phyloP scores from a whole-genome alignment of 2,797 vertebrate genomes.

The Myotis vivesi region DNA sequence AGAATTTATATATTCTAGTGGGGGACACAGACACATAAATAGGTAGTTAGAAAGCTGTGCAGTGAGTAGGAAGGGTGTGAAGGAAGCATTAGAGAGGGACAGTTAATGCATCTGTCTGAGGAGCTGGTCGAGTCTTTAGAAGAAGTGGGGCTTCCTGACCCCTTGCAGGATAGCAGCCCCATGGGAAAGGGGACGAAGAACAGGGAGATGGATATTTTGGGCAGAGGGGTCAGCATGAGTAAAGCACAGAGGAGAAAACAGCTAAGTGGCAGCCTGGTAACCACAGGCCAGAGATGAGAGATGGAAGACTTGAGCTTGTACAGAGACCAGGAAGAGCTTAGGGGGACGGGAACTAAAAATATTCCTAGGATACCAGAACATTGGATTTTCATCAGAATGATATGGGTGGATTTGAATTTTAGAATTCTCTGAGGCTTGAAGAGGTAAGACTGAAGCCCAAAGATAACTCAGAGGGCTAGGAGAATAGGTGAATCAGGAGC shows the following conservation, averaged over 20 bases:
- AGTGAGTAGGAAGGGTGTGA: background rate
- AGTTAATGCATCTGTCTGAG: background rate
- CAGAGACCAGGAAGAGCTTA: background rate
- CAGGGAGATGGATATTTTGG: background rate
- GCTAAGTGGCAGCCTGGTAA: background rate
- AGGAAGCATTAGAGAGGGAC: background rate
- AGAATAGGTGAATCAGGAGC: background rate
- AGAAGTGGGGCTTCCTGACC: background rate
- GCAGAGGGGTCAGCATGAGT: background rate
- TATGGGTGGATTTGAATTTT: background rate
- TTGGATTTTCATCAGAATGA: background rate
- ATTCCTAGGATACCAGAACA: background rate
- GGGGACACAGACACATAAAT: background rate
- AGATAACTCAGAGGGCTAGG: background rate
- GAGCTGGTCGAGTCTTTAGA: conserved; percentile 21
- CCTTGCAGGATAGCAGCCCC: background rate
- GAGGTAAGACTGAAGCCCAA: background rate
- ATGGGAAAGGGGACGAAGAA: background rate
- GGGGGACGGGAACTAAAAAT: too few species aligned
- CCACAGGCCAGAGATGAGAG: background rate
- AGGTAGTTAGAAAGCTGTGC: background rate
- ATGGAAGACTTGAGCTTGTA: background rate
- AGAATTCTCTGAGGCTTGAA: background rate
- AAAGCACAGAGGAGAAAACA: background rate
- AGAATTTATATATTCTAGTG: background rate